These are phyloP conservation scores for Neolamprologus falcicula DNA, from an alignment of 2,113 vertebrate species.

Conservation along the genomic window DNA sequence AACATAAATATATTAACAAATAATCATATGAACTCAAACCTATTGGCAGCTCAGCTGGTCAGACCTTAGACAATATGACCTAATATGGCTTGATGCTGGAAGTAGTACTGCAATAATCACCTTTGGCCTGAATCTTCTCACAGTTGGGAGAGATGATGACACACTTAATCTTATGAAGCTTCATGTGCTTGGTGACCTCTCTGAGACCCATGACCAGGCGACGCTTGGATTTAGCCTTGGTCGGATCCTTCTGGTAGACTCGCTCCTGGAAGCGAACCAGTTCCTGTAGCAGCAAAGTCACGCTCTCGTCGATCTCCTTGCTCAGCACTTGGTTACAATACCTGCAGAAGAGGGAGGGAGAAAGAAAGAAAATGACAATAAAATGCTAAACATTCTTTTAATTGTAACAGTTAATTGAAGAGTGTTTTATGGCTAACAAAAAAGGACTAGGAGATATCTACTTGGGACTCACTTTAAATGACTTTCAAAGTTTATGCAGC, in stretches of 20 bases:
- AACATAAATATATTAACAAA: not conserved
- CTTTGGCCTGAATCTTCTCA: conserved; percentile 98
- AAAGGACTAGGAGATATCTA: not conserved
- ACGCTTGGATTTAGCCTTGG: conserved; percentile 88
- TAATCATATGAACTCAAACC: not conserved
- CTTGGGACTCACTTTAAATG: not conserved
- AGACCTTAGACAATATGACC: not conserved
- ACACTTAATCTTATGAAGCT: conserved; percentile 92
- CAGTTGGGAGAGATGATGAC: conserved; percentile 99
- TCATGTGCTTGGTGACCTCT: conserved; percentile 99
- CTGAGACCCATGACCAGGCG: conserved; percentile 94
- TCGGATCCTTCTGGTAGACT: conserved; percentile 93
- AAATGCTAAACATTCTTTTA: not conserved
- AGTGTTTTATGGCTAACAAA: not conserved
- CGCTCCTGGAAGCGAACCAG: conserved; percentile 95
- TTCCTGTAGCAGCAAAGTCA: conserved; percentile 90
- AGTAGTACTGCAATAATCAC: conserved; percentile 39
- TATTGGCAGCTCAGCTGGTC: not conserved
- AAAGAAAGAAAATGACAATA: not conserved
- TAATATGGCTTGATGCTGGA: not conserved
- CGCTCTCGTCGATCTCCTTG: conserved; percentile 97
- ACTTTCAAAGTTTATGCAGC: not conserved
- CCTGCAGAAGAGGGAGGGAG: conserved; percentile 52
- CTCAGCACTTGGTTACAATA: conserved; percentile 98
- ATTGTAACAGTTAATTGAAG: not conserved